phyloP scores from a whole-genome alignment of 2,113 vertebrate genomes.

The Myiopsitta monachus region DNA sequence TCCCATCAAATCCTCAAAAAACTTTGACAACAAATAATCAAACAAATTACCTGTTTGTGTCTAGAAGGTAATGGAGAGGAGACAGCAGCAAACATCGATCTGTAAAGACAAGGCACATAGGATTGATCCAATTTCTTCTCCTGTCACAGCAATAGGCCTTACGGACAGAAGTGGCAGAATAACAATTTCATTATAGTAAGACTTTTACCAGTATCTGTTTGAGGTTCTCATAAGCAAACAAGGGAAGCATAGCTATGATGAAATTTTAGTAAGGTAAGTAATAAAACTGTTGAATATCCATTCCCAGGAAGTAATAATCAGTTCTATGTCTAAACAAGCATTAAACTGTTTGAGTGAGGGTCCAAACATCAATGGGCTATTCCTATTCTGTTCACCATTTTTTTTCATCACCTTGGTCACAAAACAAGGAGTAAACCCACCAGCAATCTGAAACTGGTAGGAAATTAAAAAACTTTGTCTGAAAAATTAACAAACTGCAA shows the following conservation, averaged over 20 bases:
- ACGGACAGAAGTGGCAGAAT: background rate
- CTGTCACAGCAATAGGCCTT: background rate
- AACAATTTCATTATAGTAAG: background rate
- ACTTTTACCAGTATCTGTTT: background rate
- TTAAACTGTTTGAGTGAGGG: background rate
- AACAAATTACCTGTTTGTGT: background rate
- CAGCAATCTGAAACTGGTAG: background rate
- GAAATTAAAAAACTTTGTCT: background rate
- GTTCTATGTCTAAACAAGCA: background rate
- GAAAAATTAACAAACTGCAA: background rate
- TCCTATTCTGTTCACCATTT: background rate
- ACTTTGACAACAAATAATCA: background rate
- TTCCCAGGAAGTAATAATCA: background rate
- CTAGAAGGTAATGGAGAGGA: background rate
- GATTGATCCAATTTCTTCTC: background rate
- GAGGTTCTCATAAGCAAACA: background rate
- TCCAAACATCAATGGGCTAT: background rate
- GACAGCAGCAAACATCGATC: background rate
- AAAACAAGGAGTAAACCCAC: background rate
- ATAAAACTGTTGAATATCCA: background rate
- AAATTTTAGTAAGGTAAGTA: background rate
- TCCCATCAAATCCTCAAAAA: background rate
- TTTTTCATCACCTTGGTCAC: background rate
- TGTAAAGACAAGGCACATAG: background rate
- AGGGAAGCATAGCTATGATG: background rate